phyloP scores from a whole-genome alignment of 1,140 invertebrate genomes.

The Solenopsis fugax region DNA sequence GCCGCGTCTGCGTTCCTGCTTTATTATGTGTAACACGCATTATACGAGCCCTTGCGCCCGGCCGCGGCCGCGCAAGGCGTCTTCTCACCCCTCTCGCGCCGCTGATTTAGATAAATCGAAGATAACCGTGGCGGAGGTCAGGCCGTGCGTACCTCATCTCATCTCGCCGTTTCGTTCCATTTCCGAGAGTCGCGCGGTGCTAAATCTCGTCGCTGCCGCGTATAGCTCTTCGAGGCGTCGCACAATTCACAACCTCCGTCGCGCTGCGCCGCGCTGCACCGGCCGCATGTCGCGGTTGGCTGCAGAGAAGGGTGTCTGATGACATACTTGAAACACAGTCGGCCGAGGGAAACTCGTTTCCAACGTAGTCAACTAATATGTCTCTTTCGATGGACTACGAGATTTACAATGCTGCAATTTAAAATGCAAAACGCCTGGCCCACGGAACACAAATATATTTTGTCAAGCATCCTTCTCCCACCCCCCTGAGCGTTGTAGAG shows the following conservation, averaged over 20 bases:
- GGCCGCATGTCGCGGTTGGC: constrained; percentile 9
- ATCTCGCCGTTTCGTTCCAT: constrained; percentile 62
- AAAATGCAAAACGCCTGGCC: neutral
- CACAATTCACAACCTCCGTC: constrained; percentile 23
- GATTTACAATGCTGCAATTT: neutral
- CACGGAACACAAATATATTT: neutral
- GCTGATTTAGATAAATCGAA: constrained; percentile 83
- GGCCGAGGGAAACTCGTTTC: constrained; percentile 1
- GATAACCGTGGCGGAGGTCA: constrained; percentile 58
- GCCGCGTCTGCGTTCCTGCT: constrained; percentile 62
- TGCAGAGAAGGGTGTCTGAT: neutral
- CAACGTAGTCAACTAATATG: neutral
- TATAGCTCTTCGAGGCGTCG: constrained; percentile 45
- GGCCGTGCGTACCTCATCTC: constrained; percentile 41
- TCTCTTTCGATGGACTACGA: constrained; percentile 5
- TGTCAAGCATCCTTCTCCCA: neutral
- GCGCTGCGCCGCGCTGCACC: too few species aligned
- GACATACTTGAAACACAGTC: neutral
- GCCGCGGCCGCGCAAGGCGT: constrained; percentile 14
- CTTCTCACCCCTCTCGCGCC: constrained; percentile 53
- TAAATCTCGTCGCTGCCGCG: constrained; percentile 52
- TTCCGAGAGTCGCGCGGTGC: constrained; percentile 43
- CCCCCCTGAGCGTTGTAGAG: neutral
- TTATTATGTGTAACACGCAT: constrained; percentile 77
- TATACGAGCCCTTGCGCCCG: constrained; percentile 65